Evolutionary conservation across 2,797 vertebrate genomes (phyloP).

Genomic region (Amblyraja radiata): DNA sequence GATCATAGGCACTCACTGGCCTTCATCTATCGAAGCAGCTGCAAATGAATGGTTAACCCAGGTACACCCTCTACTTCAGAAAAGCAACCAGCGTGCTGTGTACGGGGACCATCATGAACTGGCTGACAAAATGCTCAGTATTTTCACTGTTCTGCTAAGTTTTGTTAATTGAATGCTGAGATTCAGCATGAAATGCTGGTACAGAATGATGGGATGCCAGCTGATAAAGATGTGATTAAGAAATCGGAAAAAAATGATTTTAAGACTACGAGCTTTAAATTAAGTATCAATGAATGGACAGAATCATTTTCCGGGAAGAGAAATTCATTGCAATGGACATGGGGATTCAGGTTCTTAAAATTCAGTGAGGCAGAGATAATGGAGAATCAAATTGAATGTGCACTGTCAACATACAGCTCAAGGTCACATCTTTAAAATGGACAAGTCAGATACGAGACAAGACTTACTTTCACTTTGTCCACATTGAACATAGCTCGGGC

Average conservation of each 20-base stretch:
- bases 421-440: background rate
- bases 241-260: background rate
- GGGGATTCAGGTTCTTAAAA: background rate
- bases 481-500: background rate
- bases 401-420: constrained; percentile 6
- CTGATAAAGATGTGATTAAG: too few relatives aligned
- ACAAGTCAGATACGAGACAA: background rate
- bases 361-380: background rate
- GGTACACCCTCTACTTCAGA: background rate
- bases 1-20: background rate
- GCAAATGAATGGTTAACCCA: background rate
- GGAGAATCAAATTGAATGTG: background rate
- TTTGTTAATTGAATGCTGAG: background rate
- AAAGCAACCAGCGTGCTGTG: background rate
- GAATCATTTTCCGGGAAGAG: background rate
- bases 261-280: background rate
- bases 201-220: background rate
- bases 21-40: background rate
- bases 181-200: background rate
- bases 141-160: background rate
- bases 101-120: background rate
- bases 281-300: background rate
- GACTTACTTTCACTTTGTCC: background rate
- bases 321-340: background rate
- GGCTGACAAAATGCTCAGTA: background rate